Conservation (phyloP, 1,140 invertebrate genomes). For the Luehdorfia chinensis region DNA sequence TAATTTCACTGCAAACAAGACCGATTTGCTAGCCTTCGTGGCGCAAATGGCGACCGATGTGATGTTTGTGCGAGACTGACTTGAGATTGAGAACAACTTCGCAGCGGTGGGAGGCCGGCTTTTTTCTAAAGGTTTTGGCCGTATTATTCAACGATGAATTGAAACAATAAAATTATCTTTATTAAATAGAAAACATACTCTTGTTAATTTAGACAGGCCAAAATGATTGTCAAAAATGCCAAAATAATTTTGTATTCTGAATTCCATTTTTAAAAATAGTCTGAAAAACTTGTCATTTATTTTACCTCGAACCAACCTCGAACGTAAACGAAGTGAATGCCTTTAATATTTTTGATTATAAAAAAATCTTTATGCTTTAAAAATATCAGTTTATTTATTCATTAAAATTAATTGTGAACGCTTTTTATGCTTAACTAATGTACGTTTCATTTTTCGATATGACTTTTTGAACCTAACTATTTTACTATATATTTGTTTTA, state of each 20-base stretch:
- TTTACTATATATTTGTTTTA: too few species aligned
- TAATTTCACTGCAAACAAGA: slow-evolving; percentile 49
- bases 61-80: slow-evolving; percentile 42
- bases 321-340: too few species aligned
- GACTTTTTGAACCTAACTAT: too few species aligned
- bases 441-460: too few species aligned
- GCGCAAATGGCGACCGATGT: slow-evolving; percentile 65
- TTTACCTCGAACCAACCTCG: too few species aligned
- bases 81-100: slow-evolving; percentile 50
- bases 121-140: slow-evolving; percentile 24
- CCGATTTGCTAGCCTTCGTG: slow-evolving; percentile 45
- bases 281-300: too few species aligned
- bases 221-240: slow-evolving; percentile 56
- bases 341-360: too few species aligned
- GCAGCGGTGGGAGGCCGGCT: slow-evolving; percentile 30
- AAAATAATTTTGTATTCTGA: slow-evolving; percentile 29
- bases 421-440: too few species aligned
- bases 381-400: too few species aligned
- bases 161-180: slow-evolving; percentile 47
- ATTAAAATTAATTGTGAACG: too few species aligned
- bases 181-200: slow-evolving; percentile 59
- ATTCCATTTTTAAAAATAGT: slow-evolving; percentile 30
- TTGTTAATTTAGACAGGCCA: slow-evolving; percentile 69
- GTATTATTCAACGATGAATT: slow-evolving; percentile 31
- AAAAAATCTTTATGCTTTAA: too few species aligned